Conservation (phyloP, 2,888 invertebrate genomes). For the Dorcus hopei region DNA sequence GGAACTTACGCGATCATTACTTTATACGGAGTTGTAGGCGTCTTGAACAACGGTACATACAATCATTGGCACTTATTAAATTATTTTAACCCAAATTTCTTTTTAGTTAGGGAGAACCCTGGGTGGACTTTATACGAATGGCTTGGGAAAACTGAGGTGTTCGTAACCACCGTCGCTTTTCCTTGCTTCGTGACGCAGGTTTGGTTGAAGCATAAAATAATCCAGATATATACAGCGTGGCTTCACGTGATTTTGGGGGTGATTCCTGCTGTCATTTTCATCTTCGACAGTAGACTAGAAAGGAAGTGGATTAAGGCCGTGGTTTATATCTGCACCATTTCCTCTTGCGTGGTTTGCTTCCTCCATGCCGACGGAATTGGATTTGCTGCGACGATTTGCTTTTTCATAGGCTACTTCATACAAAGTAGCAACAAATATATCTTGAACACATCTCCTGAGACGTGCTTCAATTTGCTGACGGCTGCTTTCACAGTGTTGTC, state of each 20-base stretch:
- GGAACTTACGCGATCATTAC: neutral
- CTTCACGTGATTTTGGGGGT: constrained; percentile 19
- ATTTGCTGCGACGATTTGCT: neutral
- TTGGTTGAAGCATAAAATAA: constrained; percentile 19
- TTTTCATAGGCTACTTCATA: constrained; percentile 4
- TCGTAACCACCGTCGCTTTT: constrained; percentile 15
- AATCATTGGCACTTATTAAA: neutral
- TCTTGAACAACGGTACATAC: neutral
- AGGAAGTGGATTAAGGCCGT: constrained; percentile 8
- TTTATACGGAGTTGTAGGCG: neutral
- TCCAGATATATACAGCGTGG: constrained; percentile 11
- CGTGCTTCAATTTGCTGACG: no score
- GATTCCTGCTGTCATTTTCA: constrained; percentile 6
- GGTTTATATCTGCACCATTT: constrained; percentile 3
- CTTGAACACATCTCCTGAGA: no score
- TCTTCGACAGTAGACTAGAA: constrained; percentile 4
- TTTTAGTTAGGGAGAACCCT: neutral
- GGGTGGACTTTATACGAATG: neutral
- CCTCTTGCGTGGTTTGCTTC: neutral
- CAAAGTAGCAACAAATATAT: neutral
- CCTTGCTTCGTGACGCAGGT: constrained; percentile 24
- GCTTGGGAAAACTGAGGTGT: constrained; percentile 1
- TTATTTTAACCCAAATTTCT: neutral
- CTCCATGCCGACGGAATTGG: neutral
- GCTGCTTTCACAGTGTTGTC: neutral